A percentile compares a stretch with the other conserved stretches of the same genome.
These are phyloP conservation scores for Oryzias javanicus DNA, from an alignment of 2,113 vertebrate species.

Conservation along the genomic window DNA sequence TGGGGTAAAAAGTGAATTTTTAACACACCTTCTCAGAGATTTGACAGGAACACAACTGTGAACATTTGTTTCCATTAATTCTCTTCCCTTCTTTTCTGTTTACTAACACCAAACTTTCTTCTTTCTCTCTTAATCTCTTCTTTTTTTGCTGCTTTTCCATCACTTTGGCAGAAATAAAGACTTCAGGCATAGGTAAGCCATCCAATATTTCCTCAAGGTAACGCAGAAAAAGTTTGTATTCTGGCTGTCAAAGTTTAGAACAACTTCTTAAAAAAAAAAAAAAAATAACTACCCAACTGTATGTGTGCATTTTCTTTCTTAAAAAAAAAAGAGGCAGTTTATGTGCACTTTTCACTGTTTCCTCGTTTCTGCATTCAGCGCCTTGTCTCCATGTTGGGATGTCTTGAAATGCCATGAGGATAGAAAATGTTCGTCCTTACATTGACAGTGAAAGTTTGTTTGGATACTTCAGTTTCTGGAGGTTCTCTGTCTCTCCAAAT, in stretches of 20 bases:
- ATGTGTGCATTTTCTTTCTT: too few relatives aligned
- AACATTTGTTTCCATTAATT: slow-evolving; percentile 26
- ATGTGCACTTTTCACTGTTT: too few relatives aligned
- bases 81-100: slow-evolving; percentile 32
- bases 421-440: not conserved
- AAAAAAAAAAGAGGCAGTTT: too few relatives aligned
- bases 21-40: slow-evolving; percentile 8
- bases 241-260: not conserved
- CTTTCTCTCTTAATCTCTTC: slow-evolving; percentile 48
- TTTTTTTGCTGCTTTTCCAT: slow-evolving; percentile 76
- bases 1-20: slow-evolving; percentile 36
- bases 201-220: slow-evolving; percentile 11
- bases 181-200: slow-evolving; percentile 99
- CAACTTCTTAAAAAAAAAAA: too few relatives aligned
- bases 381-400: not conserved
- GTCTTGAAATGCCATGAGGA: slow-evolving; percentile 1
- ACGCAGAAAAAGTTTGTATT: not conserved
- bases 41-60: not conserved
- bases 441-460: not conserved
- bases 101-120: slow-evolving; percentile 62
- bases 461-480: not conserved
- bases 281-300: too few relatives aligned
- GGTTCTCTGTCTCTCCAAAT: not conserved
- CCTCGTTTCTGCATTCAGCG: not conserved
- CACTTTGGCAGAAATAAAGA: slow-evolving; percentile 98